A percentile compares a stretch with the other conserved stretches of the same genome.
These are phyloP conservation scores for Sorex fumeus DNA, from an alignment of 2,113 vertebrate species.

Conservation along the genomic window DNA sequence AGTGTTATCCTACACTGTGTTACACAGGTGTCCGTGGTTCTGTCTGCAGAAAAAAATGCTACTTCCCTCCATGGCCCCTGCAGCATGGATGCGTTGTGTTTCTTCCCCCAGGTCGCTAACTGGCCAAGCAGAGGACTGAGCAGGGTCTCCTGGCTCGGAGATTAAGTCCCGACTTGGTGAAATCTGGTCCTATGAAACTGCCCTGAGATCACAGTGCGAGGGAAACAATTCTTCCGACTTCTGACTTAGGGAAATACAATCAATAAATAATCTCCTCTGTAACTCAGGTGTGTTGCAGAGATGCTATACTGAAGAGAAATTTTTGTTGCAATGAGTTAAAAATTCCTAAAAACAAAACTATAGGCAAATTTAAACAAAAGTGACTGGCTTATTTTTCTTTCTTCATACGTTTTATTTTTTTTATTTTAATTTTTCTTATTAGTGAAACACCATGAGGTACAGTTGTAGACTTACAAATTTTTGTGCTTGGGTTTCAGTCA, in stretches of 20 bases:
- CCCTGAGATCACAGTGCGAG: not conserved
- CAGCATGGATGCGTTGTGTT: not conserved
- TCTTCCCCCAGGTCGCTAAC: not conserved
- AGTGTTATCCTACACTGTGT: too few relatives aligned
- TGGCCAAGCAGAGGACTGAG: not conserved
- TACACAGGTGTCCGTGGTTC: not conserved
- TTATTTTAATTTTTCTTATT: too few relatives aligned
- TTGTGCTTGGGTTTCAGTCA: too few relatives aligned
- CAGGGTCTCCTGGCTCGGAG: not conserved
- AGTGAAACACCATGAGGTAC: too few relatives aligned
- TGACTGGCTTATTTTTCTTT: constrained; percentile 60
- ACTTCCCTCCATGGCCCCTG: not conserved
- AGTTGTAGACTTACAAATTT: too few relatives aligned
- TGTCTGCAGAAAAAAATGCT: not conserved
- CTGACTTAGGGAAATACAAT: constrained; percentile 25
- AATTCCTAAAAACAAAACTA: constrained; percentile 52
- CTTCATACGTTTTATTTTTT: constrained; percentile 61
- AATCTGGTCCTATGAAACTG: not conserved
- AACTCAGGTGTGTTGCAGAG: constrained; percentile 50
- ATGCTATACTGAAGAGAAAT: constrained; percentile 26
- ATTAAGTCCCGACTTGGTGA: not conserved
- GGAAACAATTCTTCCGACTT: not conserved
- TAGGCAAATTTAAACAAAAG: constrained; percentile 67
- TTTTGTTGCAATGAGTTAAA: constrained; percentile 32
- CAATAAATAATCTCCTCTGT: not conserved